Evolutionary conservation across 2,113 vertebrate genomes (phyloP), one percentile per base, ranked within the genome.

Genomic region (Aspidoscelis tigris): DNA sequence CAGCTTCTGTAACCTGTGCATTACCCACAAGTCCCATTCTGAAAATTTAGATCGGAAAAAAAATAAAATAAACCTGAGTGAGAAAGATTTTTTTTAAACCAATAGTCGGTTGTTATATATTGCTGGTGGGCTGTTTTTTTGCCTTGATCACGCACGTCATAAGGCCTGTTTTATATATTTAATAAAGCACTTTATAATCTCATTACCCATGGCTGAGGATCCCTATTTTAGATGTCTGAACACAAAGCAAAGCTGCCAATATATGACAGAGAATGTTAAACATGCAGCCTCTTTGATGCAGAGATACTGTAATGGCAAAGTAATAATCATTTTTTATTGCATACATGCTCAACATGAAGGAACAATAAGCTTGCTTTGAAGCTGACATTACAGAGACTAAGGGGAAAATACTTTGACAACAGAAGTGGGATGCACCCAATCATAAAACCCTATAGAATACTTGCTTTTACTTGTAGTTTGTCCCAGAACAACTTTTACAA

Each of bases 381-480:
- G 16, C 55, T 55, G 73, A 80, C 18, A 10, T 74, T 90, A 73
- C 75, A 84, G 50, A 43, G 18, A 53, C 39, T 83, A 81, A 90
- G 66, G 89, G 82, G 81, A 86, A 91, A 43, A 55, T 4, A 2
- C 73, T 78, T 92, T 84, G 50, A 33, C 86, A 89, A 88, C 24
- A 82, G 71, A 82, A 68, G 66, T 73, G 21, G 72, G 66, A 69
- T 86, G 41, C 43, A 82, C 21, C 88, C 81, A 86, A 80, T 89
- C 84, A 44, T 83, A 89, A 87, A 81, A 76, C 78, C 84, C 14
- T 88, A 89, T 85, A 14, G 12, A 61, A 4, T 18, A 77, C 90
- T 77, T 95, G 88, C 85, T 90, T 91, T 89, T 84, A 89, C 87
- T 81, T 94, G 91, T 72, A 90, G 87, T 33, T 76, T 88, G 72